These are phyloP conservation scores for Orestias chungarensis DNA, from an alignment of 2,797 vertebrate species.

Conservation along the genomic window DNA sequence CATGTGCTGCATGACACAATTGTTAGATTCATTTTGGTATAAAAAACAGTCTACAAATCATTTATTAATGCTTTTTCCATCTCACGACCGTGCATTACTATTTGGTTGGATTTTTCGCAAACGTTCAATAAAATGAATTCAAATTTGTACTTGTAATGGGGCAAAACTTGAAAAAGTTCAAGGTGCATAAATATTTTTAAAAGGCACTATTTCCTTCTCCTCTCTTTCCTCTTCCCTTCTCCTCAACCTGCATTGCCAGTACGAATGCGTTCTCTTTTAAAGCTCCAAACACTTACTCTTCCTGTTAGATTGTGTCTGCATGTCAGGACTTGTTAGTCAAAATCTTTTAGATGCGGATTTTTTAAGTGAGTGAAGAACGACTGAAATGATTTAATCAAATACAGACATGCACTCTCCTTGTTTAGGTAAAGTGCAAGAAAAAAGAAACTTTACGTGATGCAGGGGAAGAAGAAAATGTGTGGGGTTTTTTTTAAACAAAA, in stretches of 20 bases:
- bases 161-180: not conserved
- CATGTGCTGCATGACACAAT: not conserved
- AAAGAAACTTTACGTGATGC: conserved; percentile 22
- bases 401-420: conserved; percentile 14
- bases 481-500: conserved; percentile 30
- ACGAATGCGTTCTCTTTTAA: conserved; percentile 19
- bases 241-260: not conserved
- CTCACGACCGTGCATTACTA: not conserved
- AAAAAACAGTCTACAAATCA: not conserved
- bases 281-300: conserved; percentile 8
- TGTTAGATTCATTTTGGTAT: not conserved
- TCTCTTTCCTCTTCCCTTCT: not conserved
- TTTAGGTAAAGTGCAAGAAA: conserved; percentile 34
- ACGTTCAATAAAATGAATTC: not conserved
- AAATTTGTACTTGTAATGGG: not conserved
- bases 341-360: conserved; percentile 9
- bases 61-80: not conserved
- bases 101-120: not conserved
- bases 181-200: not conserved
- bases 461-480: conserved; percentile 7
- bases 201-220: not conserved
- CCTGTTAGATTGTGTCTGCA: conserved; percentile 23
- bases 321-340: conserved; percentile 18
- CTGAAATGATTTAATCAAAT: conserved; percentile 39
- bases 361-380: conserved; percentile 15